These are phyloP conservation scores for Thalassoma bifasciatum DNA, from an alignment of 2,113 vertebrate genomes.

Conservation along the genomic window DNA sequence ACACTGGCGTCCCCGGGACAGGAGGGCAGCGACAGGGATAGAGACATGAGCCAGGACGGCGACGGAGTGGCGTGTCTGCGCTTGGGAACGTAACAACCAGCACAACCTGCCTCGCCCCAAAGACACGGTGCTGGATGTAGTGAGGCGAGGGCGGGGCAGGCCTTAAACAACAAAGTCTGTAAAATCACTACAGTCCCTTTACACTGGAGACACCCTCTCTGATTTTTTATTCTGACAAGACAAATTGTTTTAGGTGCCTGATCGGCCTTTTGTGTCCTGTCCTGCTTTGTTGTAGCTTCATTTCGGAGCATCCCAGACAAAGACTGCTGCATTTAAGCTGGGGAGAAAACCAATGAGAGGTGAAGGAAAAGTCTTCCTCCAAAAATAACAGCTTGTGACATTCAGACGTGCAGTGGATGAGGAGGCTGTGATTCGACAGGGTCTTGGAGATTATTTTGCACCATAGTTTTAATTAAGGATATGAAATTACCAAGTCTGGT, in stretches of 20 bases:
- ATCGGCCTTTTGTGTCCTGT: slow-evolving; percentile 55
- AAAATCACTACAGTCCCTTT: slow-evolving; percentile 80
- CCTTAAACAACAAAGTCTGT: slow-evolving; percentile 69
- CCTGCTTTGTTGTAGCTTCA: slow-evolving; percentile 67
- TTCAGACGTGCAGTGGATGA: slow-evolving; percentile 45
- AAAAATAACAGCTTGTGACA: slow-evolving; percentile 60
- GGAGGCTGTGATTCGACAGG: slow-evolving; percentile 68
- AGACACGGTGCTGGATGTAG: slow-evolving; percentile 24
- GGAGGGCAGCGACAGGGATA: slow-evolving; percentile 43
- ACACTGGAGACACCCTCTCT: slow-evolving; percentile 78
- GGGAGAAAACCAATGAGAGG: slow-evolving; percentile 52
- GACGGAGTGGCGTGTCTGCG: slow-evolving; percentile 58
- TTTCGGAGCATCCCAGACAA: slow-evolving; percentile 50
- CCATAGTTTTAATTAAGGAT: slow-evolving; percentile 60
- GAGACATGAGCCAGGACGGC: slow-evolving; percentile 66
- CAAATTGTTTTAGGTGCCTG: slow-evolving; percentile 56
- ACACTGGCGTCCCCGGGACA: slow-evolving; percentile 46
- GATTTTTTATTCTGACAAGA: slow-evolving; percentile 57
- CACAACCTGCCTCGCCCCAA: slow-evolving; percentile 62
- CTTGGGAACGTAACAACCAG: slow-evolving; percentile 73
- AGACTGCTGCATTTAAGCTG: slow-evolving; percentile 58
- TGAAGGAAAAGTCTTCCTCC: slow-evolving; percentile 81
- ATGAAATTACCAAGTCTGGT: slow-evolving; percentile 48
- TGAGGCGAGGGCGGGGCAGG: slow-evolving; percentile 54
- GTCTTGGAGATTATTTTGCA: slow-evolving; percentile 75